Evolutionary conservation across 2,888 invertebrate species (phyloP), one percentile per base, ranked within the genome.

Genomic region (Cancer borealis): DNA sequence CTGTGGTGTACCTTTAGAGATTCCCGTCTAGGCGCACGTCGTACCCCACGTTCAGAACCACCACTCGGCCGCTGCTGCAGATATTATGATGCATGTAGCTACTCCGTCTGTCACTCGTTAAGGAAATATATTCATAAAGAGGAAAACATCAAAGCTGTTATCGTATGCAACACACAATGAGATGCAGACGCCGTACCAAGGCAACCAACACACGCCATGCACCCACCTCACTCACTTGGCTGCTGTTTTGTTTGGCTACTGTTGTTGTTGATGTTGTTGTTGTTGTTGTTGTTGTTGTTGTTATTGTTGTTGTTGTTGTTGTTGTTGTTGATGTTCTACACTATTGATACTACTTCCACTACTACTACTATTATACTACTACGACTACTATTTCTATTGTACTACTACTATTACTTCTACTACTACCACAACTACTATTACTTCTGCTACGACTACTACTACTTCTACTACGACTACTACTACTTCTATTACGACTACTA

Each of bases 81-180:
- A 39, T 0, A 39, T n/a, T 66, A 66, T n/a, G 21, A n/a, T 66
- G 66, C 66, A 21, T n/a, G 54, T n/a, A n/a, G n/a, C 66, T n/a
- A 6, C 66, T n/a, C 66, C 66, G 66, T n/a, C 66, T 66, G 66
- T 66, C 66, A 66, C 66, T 66, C 66, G 66, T 66, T 54, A 54
- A 54, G 54, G 54, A 54, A 21, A n/a, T 21, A 21, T 66, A 66
- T n/a, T 66, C 66, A 66, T 66, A 66, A 66, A 66, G 66, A 66
- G n/a, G 66, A 66, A 66, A 66, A 66, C n/a, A 5, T n/a, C 66
- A 66, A 66, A 66, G 66, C 17, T 66, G 66, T 66, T 66, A 66
- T 66, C n/a, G n/a, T 21, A 66, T n/a, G 66, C 66, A 21, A n/a
- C 66, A n/a, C 66, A n/a, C 66, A 66, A 66, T 66, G n/a, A 66